Evolutionary conservation across 1,140 invertebrate genomes (phyloP).

Genomic region (Pogonomyrmex californicus): DNA sequence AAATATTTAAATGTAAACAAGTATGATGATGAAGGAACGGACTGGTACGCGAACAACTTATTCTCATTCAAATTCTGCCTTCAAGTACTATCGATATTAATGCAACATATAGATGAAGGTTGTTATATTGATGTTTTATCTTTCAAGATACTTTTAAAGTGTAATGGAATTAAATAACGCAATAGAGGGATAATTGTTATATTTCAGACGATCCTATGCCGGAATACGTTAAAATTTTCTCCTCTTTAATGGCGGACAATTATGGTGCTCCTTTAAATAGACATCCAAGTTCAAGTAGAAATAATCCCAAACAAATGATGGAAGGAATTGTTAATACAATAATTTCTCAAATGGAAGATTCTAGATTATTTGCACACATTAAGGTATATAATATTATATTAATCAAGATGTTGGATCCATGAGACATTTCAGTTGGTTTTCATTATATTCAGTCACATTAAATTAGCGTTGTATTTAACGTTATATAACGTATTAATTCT

Average conservation of each 20-base stretch:
- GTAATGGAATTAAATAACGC: background rate
- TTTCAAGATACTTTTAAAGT: constrained; percentile 20
- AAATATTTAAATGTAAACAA: constrained; percentile 76
- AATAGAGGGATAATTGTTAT: constrained; percentile 17
- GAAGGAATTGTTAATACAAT: constrained; percentile 84
- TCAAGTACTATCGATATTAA: constrained; percentile 83
- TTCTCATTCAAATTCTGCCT: constrained; percentile 85
- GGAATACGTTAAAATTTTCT: constrained; percentile 85
- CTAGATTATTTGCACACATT: constrained; percentile 84
- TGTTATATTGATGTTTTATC: constrained; percentile 36
- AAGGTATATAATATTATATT: constrained; percentile 76
- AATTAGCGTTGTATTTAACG: background rate
- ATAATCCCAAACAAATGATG: constrained; percentile 84
- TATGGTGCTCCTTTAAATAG: constrained; percentile 83
- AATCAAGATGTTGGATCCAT: background rate
- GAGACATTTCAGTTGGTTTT: background rate
- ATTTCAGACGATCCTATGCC: constrained; percentile 81
- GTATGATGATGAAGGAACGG: constrained; percentile 73
- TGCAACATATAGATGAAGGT: constrained; percentile 85
- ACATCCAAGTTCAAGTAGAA: constrained; percentile 82
- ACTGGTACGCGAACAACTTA: constrained; percentile 76
- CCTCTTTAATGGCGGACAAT: constrained; percentile 82
- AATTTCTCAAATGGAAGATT: constrained; percentile 80
- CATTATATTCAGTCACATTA: background rate
- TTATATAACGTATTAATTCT: background rate